Evolutionary conservation across 1,140 invertebrate genomes (phyloP), one percentile per base, ranked within the genome.

Genomic region (Heliothis virescens): DNA sequence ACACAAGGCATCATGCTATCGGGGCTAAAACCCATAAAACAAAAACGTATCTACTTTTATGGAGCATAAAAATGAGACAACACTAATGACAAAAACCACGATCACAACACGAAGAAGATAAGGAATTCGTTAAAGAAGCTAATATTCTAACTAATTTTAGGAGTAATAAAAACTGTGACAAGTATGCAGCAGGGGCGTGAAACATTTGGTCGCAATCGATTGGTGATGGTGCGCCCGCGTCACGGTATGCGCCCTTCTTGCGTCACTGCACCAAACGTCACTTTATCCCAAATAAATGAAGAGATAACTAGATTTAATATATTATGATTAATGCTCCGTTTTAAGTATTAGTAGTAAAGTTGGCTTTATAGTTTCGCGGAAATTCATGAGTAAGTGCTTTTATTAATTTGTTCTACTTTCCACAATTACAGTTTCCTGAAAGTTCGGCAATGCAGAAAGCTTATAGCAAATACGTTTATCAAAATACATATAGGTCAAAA

Each of bases 151-250:
- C 57, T 48, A 69, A 75, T 76, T 80, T 69, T 80, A 65, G 47
- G 29, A 53, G 52, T 63, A 16, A 82, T 80, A 87, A 85, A 84
- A 88, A 83, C 81, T 80, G 83, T 84, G 71, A 62, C 79, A 89
- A 89, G 84, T 89, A 89, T 89, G 89, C 85, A 87, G 86, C 87
- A 87, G 86, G 79, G 82, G 83, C 89, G 80, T 89, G 85, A 88
- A 90, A 87, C 63, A 77, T 85, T 78, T 63, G 71, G 75, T 41
- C 65, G 72, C 85, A 91, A 92, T 92, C 89, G 88, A 92, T 92
- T 91, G 75, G 89, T 83, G 85, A 76, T 88, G 89, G 81, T 85
- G 87, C 87, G 87, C 87, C 79, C 67, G 86, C 80, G 72, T 76
- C 74, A 76, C 74, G 74, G 60, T 76, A n/a, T 15, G 59, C 74